Evolutionary conservation across 37 sponge, comb jelly and placozoan species (phyloP).

Genomic region (Eunapius fragilis): DNA sequence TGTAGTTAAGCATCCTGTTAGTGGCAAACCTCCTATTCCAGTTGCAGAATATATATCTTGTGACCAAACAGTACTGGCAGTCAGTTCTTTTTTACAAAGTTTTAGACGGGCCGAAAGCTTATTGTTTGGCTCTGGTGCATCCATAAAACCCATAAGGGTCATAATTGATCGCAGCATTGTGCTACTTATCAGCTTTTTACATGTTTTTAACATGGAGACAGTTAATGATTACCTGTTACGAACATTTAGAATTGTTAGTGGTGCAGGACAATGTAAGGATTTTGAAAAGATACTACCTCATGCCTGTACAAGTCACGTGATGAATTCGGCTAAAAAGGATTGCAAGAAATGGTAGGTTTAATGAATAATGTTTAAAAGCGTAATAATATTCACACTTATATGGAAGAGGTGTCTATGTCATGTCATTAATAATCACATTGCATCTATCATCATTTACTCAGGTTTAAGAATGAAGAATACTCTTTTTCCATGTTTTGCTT

Average conservation of each 20-base stretch:
- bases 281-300: background rate
- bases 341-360: too few species aligned
- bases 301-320: constrained; percentile 10
- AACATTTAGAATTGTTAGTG: constrained; percentile 11
- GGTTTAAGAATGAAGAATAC: background rate
- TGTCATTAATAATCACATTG: background rate
- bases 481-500: constrained; percentile 8
- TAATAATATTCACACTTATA: background rate
- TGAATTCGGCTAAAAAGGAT: background rate
- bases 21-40: background rate
- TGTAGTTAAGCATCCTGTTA: background rate
- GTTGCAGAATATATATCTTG: background rate
- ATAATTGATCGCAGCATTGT: background rate
- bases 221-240: background rate
- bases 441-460: background rate
- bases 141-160: background rate
- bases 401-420: background rate
- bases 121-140: background rate
- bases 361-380: background rate
- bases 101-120: background rate
- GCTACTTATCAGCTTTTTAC: background rate
- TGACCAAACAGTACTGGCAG: background rate
- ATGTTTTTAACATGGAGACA: constrained; percentile 1
- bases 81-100: background rate
- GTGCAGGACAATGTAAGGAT: background rate